phyloP scores from a whole-genome alignment of 2,113 vertebrate genomes.

The Oreotrochilus melanogaster region DNA sequence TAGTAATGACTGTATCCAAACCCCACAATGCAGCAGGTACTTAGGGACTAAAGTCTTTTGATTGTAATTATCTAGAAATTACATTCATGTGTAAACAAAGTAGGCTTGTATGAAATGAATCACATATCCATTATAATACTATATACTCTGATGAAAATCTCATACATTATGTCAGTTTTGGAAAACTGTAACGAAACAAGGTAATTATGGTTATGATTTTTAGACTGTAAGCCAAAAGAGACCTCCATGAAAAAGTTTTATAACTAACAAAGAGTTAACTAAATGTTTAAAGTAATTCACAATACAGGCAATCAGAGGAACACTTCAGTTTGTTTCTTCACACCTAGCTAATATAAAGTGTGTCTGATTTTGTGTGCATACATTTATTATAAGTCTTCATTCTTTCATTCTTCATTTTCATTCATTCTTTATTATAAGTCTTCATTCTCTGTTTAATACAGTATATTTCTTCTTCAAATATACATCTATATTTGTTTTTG shows the following conservation, averaged over 20 bases:
- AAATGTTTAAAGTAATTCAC: not conserved
- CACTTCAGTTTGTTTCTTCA: not conserved
- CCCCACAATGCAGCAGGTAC: not conserved
- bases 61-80: not conserved
- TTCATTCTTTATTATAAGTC: not conserved
- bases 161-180: not conserved
- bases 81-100: not conserved
- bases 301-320: not conserved
- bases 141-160: not conserved
- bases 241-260: not conserved
- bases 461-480: not conserved
- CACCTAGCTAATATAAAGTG: not conserved
- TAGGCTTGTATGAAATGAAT: not conserved
- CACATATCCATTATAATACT: not conserved
- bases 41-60: not conserved
- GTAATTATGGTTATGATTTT: not conserved
- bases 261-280: not conserved
- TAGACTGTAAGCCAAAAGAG: not conserved
- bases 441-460: not conserved
- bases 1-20: not conserved
- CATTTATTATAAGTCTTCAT: not conserved
- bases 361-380: not conserved
- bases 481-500: not conserved
- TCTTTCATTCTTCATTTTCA: not conserved
- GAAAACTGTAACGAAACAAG: not conserved